phyloP scores from a whole-genome alignment of 2,888 invertebrate genomes.

The Euspilapteryx auroguttella region DNA sequence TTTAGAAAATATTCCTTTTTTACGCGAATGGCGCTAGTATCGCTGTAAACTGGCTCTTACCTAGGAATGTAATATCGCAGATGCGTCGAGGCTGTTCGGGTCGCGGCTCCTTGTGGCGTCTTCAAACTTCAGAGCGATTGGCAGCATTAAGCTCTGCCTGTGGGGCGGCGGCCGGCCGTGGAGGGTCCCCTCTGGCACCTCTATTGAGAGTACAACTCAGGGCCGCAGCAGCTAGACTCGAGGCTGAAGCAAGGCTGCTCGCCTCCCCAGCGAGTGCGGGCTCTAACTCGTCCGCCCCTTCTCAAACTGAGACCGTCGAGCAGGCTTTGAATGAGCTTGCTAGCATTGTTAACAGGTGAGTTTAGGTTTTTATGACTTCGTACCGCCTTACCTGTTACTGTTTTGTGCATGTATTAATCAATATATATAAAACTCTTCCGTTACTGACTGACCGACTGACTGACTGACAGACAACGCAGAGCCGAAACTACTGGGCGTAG shows the following conservation, averaged over 20 bases:
- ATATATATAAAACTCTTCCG: too few relatives aligned
- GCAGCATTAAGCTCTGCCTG: conserved; percentile 82
- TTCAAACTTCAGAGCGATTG: conserved; percentile 52
- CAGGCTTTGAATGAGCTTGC: conserved; percentile 73
- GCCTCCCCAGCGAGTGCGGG: conserved; percentile 32
- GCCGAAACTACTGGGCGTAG: too few relatives aligned
- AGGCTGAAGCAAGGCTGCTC: conserved; percentile 36
- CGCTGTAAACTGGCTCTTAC: too few relatives aligned
- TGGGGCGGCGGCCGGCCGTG: conserved; percentile 75
- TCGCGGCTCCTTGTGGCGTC: conserved; percentile 43
- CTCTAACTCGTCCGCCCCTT: conserved; percentile 60
- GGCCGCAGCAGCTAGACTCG: conserved; percentile 50
- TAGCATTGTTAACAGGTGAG: conserved; percentile 71
- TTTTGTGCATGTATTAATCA: too few relatives aligned
- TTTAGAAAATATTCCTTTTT: too few relatives aligned
- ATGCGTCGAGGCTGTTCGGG: conserved; percentile 23
- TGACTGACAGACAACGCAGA: too few relatives aligned
- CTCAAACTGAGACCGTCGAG: conserved; percentile 76
- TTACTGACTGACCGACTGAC: too few relatives aligned
- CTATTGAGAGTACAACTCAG: conserved; percentile 81
- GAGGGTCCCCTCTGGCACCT: conserved; percentile 80
- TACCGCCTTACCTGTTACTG: too few relatives aligned
- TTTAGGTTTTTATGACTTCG: too few relatives aligned
- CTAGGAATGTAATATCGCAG: too few relatives aligned
- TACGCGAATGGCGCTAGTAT: too few relatives aligned